These are phyloP conservation scores for Chaetorhynchus papuensis DNA, from an alignment of 2,113 vertebrate species.

Conservation along the genomic window DNA sequence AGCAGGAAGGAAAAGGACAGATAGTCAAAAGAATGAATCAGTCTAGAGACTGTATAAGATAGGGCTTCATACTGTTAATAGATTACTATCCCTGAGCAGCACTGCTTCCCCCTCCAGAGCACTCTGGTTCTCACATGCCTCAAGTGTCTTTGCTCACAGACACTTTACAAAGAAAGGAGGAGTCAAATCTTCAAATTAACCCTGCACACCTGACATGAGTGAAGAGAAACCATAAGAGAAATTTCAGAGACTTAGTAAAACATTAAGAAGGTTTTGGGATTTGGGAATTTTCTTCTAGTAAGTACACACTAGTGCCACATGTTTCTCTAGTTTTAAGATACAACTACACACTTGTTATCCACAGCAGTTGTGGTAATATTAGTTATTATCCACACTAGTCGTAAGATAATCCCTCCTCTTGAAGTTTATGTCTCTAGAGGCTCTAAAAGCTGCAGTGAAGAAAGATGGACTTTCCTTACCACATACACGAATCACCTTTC, in stretches of 20 bases:
- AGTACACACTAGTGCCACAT: background rate
- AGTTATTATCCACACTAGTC: too few species aligned
- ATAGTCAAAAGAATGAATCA: background rate
- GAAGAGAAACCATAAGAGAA: background rate
- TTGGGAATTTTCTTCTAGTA: background rate
- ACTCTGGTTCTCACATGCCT: background rate
- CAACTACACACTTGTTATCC: too few species aligned
- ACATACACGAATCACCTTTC: background rate
- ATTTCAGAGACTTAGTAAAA: background rate
- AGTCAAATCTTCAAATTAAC: background rate
- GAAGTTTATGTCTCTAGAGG: background rate
- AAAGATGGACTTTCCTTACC: background rate
- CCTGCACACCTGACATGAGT: background rate
- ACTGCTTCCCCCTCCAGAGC: background rate
- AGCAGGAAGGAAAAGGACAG: background rate
- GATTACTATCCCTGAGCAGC: background rate
- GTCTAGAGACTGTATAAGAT: background rate
- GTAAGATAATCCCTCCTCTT: background rate
- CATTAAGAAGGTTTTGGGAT: background rate
- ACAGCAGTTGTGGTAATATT: too few species aligned
- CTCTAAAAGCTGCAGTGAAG: background rate
- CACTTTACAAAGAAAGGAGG: background rate
- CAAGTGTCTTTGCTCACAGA: background rate
- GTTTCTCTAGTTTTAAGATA: background rate
- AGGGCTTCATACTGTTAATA: background rate